phyloP scores from a whole-genome alignment of 1,140 invertebrate genomes.

The Cherax quadricarinatus region DNA sequence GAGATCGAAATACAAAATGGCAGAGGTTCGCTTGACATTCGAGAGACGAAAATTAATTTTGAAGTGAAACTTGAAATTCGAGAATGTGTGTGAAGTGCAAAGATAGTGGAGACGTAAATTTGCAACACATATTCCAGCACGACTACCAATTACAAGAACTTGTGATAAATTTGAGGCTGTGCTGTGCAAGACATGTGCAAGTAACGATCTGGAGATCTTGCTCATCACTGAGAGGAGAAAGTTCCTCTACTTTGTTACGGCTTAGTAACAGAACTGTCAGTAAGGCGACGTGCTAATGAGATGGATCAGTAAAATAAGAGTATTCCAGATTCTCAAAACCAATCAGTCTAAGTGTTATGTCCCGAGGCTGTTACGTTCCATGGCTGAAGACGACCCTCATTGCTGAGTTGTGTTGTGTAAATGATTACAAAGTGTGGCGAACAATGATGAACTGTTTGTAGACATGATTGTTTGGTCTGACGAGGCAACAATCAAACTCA shows the following conservation, averaged over 20 bases:
- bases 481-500: conserved; percentile 66
- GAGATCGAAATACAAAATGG: not conserved
- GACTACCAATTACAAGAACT: conserved; percentile 23
- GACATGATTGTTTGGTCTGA: conserved; percentile 60
- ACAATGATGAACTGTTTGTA: conserved; percentile 55
- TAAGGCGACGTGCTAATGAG: conserved; percentile 47
- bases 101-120: conserved; percentile 4
- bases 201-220: conserved; percentile 24
- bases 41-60: not conserved
- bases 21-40: not conserved
- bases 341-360: conserved; percentile 62
- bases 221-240: conserved; percentile 50
- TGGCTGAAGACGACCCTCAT: conserved; percentile 67
- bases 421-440: conserved; percentile 56
- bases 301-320: conserved; percentile 34
- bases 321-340: conserved; percentile 56
- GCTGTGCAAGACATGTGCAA: conserved; percentile 50
- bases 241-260: conserved; percentile 26
- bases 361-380: conserved; percentile 55
- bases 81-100: conserved; percentile 8
- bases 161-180: conserved; percentile 34
- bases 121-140: conserved; percentile 11
- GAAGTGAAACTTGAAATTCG: not conserved
- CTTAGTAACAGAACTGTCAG: conserved; percentile 59
- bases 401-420: conserved; percentile 64